Base-by-base conservation (phyloP, 2,797 vertebrate species). In the Poecilia picta region DNA sequence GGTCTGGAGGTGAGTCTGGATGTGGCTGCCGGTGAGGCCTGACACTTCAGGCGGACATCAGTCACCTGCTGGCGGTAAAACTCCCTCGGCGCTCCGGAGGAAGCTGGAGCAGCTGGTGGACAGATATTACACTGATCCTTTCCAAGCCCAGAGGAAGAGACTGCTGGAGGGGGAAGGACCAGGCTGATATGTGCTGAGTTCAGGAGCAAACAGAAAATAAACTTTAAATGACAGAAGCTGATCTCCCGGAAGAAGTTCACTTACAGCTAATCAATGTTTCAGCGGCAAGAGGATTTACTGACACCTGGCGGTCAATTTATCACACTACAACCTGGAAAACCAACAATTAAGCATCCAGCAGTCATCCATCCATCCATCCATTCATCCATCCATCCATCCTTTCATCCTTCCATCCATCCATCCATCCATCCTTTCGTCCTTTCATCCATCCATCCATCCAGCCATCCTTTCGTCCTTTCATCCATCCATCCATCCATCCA, bases 81-180 rank as follows among this genome's bases (percentile, higher is more conserved):
- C 74, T 71, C 78, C 84, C 84, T 73, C 55, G 6, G 81, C 84
- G 84, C 80, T 8, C 45, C 12, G 0, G 70, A 82, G 82, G 36
- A 13, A 75, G 79, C 49, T 23, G 49, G 80, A 72, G 41, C 90
- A 90, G 84, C 90, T 89, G 89, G 84, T 5, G 11, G n/a, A 6
- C 57, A 72, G 62, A 85, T 78, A 85, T 88, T 79, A 81, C 68
- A 82, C 46, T 3, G 53, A 81, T 86, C 72, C 72, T 76, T 76
- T 86, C 79, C 79, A 77, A 78, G 59, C 64, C 51, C 75, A 51
- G 76, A 80, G 83, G 73, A 78, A 25, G 51, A 53, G 1, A 31
- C 73, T 76, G 74, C 72, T 25, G 73, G 31, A 33, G 4, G 28
- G 76, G 59, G 0, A 18, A 79, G 51, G 16, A 64, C 47, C 73